Conservation (phyloP, 2,797 vertebrate species). For the Heliangelus exortis region DNA sequence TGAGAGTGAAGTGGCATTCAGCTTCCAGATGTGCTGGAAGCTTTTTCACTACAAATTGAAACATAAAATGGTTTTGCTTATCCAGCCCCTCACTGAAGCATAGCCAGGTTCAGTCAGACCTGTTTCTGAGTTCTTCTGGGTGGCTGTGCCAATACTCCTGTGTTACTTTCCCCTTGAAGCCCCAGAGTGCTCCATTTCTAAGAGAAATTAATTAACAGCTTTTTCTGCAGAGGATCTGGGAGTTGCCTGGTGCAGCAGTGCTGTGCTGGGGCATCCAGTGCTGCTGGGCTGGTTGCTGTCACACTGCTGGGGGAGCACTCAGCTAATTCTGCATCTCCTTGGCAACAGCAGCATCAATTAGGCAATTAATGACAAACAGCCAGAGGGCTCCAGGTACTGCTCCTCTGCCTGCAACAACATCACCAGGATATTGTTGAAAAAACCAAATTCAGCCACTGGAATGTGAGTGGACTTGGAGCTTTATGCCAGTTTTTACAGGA, state of each 20-base stretch:
- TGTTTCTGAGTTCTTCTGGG: background rate
- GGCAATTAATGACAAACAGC: background rate
- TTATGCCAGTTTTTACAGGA: background rate
- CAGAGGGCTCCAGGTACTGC: background rate
- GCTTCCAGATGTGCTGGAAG: background rate
- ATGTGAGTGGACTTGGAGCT: background rate
- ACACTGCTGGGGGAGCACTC: background rate
- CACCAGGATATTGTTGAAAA: background rate
- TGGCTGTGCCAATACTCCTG: background rate
- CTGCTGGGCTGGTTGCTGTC: background rate
- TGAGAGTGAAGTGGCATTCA: too few species aligned
- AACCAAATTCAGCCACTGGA: background rate
- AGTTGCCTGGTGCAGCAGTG: background rate
- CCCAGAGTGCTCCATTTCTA: background rate
- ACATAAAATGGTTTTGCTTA: background rate
- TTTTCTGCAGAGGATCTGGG: background rate
- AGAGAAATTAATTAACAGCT: background rate
- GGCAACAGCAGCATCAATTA: background rate
- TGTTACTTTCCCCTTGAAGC: background rate
- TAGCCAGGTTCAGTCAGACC: background rate
- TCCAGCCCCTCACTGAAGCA: background rate
- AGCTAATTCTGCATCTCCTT: slow-evolving; percentile 7
- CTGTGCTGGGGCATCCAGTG: background rate
- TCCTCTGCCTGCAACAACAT: background rate
- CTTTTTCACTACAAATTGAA: background rate